Conservation (phyloP, 1,140 invertebrate genomes). For the Dreissena rostriformis region DNA sequence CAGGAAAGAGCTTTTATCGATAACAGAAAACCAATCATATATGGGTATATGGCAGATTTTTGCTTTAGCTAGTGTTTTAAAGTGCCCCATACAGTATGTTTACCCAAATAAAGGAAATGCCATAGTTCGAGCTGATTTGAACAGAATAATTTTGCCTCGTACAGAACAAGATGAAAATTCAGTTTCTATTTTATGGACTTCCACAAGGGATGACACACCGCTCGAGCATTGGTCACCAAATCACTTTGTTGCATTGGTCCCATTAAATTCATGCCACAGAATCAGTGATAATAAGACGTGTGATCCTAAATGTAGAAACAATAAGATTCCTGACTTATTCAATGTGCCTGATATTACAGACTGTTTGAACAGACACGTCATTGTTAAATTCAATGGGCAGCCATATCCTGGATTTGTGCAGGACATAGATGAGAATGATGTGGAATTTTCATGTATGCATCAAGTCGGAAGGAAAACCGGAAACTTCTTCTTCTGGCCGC, state of each 20-base stretch:
- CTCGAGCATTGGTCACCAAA: constrained; percentile 9
- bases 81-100: constrained; percentile 1
- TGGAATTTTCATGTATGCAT: constrained; percentile 22
- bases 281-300: background rate
- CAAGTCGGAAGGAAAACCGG: constrained; percentile 14
- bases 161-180: background rate
- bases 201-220: constrained; percentile 1
- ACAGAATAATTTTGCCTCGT: constrained; percentile 20
- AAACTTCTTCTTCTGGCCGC: constrained; percentile 21
- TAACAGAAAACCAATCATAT: constrained; percentile 22
- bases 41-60: constrained; percentile 44
- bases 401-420: constrained; percentile 12
- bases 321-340: no score
- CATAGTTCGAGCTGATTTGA: constrained; percentile 18
- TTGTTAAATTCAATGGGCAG: background rate
- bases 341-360: background rate
- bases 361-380: background rate
- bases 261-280: background rate
- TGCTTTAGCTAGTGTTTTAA: constrained; percentile 19
- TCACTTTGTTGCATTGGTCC: constrained; percentile 4
- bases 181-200: constrained; percentile 26
- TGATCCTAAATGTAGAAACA: background rate
- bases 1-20: constrained; percentile 11
- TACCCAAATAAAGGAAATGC: constrained; percentile 23
- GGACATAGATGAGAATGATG: constrained; percentile 6